Evolutionary conservation across 2,113 vertebrate genomes (phyloP), one percentile per base, ranked within the genome.

Genomic region (Siphamia tubifer): DNA sequence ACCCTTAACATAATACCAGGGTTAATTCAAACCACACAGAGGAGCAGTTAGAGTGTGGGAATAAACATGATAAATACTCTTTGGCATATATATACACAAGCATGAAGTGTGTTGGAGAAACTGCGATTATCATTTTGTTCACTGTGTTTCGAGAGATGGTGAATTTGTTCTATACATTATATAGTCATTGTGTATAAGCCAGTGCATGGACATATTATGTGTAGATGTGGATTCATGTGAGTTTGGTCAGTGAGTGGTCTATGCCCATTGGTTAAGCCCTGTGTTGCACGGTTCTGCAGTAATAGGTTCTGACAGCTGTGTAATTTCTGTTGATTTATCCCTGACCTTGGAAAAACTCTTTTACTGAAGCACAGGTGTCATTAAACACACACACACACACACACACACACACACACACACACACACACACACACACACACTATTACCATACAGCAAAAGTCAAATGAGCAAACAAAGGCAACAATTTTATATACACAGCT

Each of bases 241-340:
- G 55, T 74, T 79, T 65, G 57, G 61, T 74, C 39, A 38, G 62
- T 16, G 66, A 54, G 62, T 75, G 68, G 48, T 70, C 21, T 43
- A 9, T 69, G 60, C 63, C 54, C 64, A 52, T 57, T 81, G 82
- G 81, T 60, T 45, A 43, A 63, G 25, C 49, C 53, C 72, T 67
- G 78, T 79, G 71, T 83, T 83, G 39, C 71, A 79, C 39, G 36
- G 65, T 67, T 79, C 53, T 77, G 71, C 68, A 51, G 55, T 92
- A 92, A 92, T 88, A 67, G 73, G 74, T 85, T 91, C 78, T 89
- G 90, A 83, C 91, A 92, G 89, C 89, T 88, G 88, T 90, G 88
- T 87, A 88, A 91, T 90, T 90, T 85, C 68, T 85, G 86, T 75
- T 91, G 79, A 92, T 91, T 91, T 89, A 81, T 74, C 57, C 32